Base-by-base conservation (phyloP, 2,113 vertebrate species). In the Limnothrissa miodon region DNA sequence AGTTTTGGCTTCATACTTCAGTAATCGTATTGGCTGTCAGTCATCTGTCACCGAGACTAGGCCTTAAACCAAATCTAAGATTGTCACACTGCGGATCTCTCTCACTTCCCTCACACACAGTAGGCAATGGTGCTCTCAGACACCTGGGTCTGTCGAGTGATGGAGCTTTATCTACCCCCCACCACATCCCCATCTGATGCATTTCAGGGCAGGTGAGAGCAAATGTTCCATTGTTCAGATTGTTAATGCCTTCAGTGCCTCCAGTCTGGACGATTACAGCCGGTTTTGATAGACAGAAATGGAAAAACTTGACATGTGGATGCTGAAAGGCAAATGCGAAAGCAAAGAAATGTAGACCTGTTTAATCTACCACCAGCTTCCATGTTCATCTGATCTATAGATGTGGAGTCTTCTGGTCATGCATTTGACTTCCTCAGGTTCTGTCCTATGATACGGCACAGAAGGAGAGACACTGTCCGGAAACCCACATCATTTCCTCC, bases 341-440 rank as follows among this genome's bases (percentile, higher is more conserved):
- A 11, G 13, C 17, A 74, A 36, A 17, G 10, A 70, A 1, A 70
- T 59, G 25, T 33, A 74, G 2, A 39, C 29, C 33, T 11, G 66
- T 74, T 25, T 29, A 74, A 36, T 74, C 15, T 4, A 13, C 33
- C 66, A 33, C 29, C 66, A 17, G 29, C 29, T 33, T 36, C 33
- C 11, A 3, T 36, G 33, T 36, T 36, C 29, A 74, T 74, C 33
- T 74, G 33, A 74, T 74, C 66, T 74, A 13, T 36, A 13, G 29
- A 74, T 74, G 66, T 74, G 5, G 17, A 74, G 66, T 36, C 25
- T 33, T 39, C 29, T 74, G 66, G 66, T 74, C 66, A 74, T 17
- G 29, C 66, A 74, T 11, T 29, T 74, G 36, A 74, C 66, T 74
- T 74, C 66, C 66, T 74, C 66, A 74, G 66, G 66, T 74, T 36